phyloP scores from a whole-genome alignment of 2,888 invertebrate genomes.

The Protonemura montana region DNA sequence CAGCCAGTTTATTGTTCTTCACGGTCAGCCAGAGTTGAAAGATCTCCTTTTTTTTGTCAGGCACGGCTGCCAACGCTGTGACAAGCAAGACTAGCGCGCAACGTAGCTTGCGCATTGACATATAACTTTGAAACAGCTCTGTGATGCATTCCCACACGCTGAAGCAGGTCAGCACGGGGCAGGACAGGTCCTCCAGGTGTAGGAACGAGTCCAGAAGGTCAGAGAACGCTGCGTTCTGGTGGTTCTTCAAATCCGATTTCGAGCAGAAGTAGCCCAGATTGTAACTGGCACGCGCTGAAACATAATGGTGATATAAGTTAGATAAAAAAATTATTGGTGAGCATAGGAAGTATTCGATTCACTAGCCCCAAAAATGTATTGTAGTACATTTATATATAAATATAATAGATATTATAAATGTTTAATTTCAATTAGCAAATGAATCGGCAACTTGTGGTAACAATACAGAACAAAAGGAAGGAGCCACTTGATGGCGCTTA shows the following conservation, averaged over 20 bases:
- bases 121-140: background rate
- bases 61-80: background rate
- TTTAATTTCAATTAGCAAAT: too few species aligned
- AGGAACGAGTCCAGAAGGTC: constrained; percentile 19
- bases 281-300: constrained; percentile 16
- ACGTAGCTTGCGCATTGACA: background rate
- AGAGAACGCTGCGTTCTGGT: constrained; percentile 1
- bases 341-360: too few species aligned
- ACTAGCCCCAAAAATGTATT: too few species aligned
- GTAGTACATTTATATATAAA: too few species aligned
- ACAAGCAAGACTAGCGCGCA: background rate
- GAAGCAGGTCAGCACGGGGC: background rate
- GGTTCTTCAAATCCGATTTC: background rate
- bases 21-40: constrained; percentile 18
- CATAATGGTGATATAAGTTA: background rate
- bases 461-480: too few species aligned
- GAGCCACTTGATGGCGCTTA: too few species aligned
- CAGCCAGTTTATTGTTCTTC: background rate
- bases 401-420: too few species aligned
- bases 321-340: too few species aligned
- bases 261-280: constrained; percentile 22
- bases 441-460: too few species aligned
- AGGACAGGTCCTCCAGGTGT: background rate
- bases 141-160: background rate
- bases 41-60: background rate